Evolutionary conservation across 2,888 invertebrate species (phyloP).

Genomic region (Phortica okadai): DNA sequence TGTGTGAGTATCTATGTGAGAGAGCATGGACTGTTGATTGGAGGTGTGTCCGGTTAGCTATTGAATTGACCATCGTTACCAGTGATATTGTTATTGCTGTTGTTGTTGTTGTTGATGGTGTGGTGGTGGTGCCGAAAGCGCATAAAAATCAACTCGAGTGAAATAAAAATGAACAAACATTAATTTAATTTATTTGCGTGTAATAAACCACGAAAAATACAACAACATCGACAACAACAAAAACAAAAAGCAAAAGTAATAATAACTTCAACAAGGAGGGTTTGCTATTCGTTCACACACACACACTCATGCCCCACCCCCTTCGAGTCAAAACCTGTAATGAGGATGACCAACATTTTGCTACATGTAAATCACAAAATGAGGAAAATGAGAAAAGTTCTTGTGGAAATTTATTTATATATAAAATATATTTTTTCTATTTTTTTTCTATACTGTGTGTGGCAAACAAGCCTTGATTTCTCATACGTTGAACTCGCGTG

Average conservation of each 20-base stretch:
- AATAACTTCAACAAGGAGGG: background rate
- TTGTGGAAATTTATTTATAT: background rate
- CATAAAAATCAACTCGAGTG: background rate
- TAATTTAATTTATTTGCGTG: slow-evolving; percentile 70
- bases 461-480: background rate
- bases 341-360: slow-evolving; percentile 18
- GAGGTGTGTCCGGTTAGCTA: too few species aligned
- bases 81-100: background rate
- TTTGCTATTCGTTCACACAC: background rate
- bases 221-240: background rate
- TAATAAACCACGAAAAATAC: slow-evolving; percentile 65
- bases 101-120: background rate
- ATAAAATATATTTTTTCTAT: background rate
- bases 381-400: background rate
- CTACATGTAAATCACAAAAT: background rate
- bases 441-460: background rate
- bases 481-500: background rate
- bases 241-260: background rate
- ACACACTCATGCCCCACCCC: background rate
- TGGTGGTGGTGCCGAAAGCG: background rate
- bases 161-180: slow-evolving; percentile 53
- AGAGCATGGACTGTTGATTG: too few species aligned
- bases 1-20: too few species aligned
- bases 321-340: background rate
- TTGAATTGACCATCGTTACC: too few species aligned